These are phyloP conservation scores for Dendroctonus valens DNA, from an alignment of 1,140 invertebrate genomes.

Conservation along the genomic window DNA sequence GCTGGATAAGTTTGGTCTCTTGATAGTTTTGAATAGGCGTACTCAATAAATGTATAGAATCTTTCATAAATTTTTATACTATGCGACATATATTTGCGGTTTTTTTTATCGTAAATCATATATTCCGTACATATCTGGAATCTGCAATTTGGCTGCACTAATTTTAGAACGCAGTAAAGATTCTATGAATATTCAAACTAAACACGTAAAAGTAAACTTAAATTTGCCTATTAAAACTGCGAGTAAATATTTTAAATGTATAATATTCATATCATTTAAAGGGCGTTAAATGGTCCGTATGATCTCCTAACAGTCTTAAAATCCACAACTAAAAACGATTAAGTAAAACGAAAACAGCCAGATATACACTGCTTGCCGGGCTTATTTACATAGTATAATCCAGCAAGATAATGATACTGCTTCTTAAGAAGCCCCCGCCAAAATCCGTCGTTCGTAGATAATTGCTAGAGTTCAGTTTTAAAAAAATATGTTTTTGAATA, in stretches of 20 bases:
- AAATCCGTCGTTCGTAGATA: too few relatives aligned
- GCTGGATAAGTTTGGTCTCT: too few relatives aligned
- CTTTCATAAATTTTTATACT: too few relatives aligned
- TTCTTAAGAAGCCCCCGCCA: not conserved
- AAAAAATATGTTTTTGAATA: too few relatives aligned
- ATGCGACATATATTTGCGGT: too few relatives aligned
- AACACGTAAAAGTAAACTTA: slow-evolving; percentile 2
- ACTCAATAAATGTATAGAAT: too few relatives aligned
- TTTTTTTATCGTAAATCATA: too few relatives aligned
- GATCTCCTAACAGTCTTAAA: slow-evolving; percentile 23
- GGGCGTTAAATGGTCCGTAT: slow-evolving; percentile 28
- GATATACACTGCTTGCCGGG: slow-evolving; percentile 30
- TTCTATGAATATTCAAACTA: not conserved
- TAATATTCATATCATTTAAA: slow-evolving; percentile 19
- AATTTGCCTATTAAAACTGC: slow-evolving; percentile 15
- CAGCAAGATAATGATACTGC: slow-evolving; percentile 36
- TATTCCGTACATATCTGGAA: too few relatives aligned
- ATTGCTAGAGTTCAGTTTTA: too few relatives aligned
- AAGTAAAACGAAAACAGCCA: slow-evolving; percentile 31
- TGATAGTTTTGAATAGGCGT: too few relatives aligned
- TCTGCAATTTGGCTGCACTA: too few relatives aligned
- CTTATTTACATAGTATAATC: slow-evolving; percentile 41
- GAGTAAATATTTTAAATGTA: slow-evolving; percentile 16
- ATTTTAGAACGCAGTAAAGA: too few relatives aligned
- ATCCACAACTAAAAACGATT: slow-evolving; percentile 33